These are phyloP conservation scores for Centroberyx gerrardi DNA, from an alignment of 2,797 vertebrate genomes.

Conservation along the genomic window DNA sequence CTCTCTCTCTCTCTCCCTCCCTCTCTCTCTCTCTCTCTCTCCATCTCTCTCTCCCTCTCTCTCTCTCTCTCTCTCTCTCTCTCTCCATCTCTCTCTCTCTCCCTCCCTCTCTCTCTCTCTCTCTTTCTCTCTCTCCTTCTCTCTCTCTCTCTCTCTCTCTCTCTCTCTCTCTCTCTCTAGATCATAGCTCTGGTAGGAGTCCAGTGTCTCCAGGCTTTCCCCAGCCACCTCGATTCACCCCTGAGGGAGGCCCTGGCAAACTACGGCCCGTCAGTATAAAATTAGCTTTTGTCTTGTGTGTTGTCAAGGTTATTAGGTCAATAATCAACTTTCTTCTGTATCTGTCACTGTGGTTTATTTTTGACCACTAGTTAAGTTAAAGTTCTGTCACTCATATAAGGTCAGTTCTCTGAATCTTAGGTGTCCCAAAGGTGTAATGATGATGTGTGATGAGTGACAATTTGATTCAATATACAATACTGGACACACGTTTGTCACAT, in stretches of 20 bases:
- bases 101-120: background rate
- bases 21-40: slow-evolving; percentile 7
- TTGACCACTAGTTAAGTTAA: no score
- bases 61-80: background rate
- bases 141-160: slow-evolving; percentile 10
- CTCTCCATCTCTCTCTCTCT: background rate
- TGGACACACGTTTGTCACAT: no score
- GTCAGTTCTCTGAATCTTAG: no score
- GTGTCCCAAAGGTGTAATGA: no score
- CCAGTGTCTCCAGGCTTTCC: slow-evolving; percentile 92
- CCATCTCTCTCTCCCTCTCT: slow-evolving; percentile 25
- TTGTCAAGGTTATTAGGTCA: no score
- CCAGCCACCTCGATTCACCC: slow-evolving; percentile 87
- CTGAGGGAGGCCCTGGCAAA: slow-evolving; percentile 91
- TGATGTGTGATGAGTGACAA: no score
- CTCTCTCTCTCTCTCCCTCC: slow-evolving; percentile 23
- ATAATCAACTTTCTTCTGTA: no score
- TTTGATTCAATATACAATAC: no score
- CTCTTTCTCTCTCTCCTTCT: background rate
- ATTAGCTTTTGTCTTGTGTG: background rate
- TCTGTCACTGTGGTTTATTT: no score
- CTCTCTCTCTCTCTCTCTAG: slow-evolving; percentile 74
- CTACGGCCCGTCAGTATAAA: slow-evolving; percentile 92
- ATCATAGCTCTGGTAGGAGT: slow-evolving; percentile 89
- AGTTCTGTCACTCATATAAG: no score